Conservation (phyloP, 2,888 invertebrate genomes). For the Calliscelio sp. region DNA sequence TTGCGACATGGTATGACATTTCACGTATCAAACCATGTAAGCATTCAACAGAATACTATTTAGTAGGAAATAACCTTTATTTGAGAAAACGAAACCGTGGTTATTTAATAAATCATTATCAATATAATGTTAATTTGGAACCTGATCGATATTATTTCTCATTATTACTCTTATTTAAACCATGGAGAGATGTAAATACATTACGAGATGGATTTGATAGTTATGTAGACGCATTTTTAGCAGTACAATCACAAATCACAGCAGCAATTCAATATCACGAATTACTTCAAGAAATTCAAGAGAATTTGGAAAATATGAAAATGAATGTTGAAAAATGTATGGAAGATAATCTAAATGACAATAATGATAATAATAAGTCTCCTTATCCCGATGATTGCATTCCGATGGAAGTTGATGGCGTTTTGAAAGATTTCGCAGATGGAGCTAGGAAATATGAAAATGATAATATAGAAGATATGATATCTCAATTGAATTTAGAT, state of each 20-base stretch:
- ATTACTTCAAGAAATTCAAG: neutral
- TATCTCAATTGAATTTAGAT: too few relatives aligned
- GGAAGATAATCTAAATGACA: too few relatives aligned
- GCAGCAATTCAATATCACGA: neutral
- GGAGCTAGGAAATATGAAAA: too few relatives aligned
- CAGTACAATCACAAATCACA: neutral
- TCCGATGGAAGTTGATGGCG: neutral
- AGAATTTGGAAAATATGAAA: conserved; percentile 1
- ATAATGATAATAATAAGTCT: too few relatives aligned
- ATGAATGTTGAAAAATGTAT: conserved; percentile 1
- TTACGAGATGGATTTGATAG: neutral
- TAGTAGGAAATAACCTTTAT: neutral
- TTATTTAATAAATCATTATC: too few relatives aligned
- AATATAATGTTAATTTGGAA: too few relatives aligned
- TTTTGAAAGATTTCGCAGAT: too few relatives aligned
- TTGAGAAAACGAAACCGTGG: conserved; percentile 14
- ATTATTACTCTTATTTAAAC: conserved; percentile 11
- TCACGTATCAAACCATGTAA: too few relatives aligned
- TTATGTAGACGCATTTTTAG: neutral
- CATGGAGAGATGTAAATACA: too few relatives aligned
- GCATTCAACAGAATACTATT: neutral
- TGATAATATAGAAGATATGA: too few relatives aligned
- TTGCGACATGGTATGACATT: too few relatives aligned
- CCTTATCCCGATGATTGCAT: conserved; percentile 3
- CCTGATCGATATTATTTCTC: conserved; percentile 4